phyloP scores from a whole-genome alignment of 2,888 invertebrate genomes.

The Cyrtodaria siliqua region DNA sequence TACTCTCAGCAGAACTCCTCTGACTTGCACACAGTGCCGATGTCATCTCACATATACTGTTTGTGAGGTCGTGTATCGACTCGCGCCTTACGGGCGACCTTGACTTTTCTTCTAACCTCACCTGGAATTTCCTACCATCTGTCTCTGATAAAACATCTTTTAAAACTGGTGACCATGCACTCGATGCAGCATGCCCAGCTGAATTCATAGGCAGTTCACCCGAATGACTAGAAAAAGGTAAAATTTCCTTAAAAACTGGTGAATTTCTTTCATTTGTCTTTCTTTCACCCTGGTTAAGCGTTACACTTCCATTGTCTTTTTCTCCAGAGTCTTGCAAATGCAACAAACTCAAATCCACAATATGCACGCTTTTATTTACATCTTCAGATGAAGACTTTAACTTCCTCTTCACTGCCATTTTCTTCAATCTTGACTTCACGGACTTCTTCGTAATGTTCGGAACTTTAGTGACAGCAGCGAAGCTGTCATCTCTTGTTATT shows the following conservation, averaged over 20 bases:
- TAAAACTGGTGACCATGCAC: slow-evolving; percentile 15
- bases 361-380: slow-evolving; percentile 19
- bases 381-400: slow-evolving; percentile 4
- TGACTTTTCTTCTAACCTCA: not conserved
- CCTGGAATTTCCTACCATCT: slow-evolving; percentile 4
- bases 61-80: slow-evolving; percentile 46
- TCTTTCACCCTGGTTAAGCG: not conserved
- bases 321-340: not conserved
- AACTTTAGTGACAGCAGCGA: not conserved
- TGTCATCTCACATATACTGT: slow-evolving; percentile 59
- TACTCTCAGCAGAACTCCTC: slow-evolving; percentile 53
- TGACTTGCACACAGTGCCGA: slow-evolving; percentile 39
- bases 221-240: not conserved
- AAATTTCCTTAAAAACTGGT: not conserved
- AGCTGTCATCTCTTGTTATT: slow-evolving; percentile 22
- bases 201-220: not conserved
- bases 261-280: not conserved
- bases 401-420: slow-evolving; percentile 20
- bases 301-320: not conserved
- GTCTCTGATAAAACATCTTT: slow-evolving; percentile 16
- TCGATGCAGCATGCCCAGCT: not conserved
- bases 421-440: slow-evolving; percentile 17
- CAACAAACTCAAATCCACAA: not conserved
- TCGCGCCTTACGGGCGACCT: slow-evolving; percentile 11
- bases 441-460: slow-evolving; percentile 6